Evolutionary conservation across 2,113 vertebrate species (phyloP).

Genomic region (Pangasianodon hypophthalmus): DNA sequence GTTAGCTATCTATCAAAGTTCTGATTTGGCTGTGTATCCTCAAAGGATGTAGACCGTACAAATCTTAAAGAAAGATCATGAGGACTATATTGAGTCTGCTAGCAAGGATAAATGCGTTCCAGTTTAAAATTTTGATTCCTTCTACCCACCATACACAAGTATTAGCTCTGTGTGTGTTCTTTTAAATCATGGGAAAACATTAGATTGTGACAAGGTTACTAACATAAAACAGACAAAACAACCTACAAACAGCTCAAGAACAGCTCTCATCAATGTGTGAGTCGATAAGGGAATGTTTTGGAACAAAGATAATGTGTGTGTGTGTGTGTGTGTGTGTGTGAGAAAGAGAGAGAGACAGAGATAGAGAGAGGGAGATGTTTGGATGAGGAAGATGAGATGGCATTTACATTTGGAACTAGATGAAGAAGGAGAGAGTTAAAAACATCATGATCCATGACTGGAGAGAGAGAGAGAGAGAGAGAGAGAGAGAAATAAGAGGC

Average conservation of each 20-base stretch:
- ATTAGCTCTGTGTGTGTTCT: neutral
- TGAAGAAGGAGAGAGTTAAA: constrained; percentile 30
- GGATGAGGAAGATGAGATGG: constrained; percentile 16
- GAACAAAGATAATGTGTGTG: neutral
- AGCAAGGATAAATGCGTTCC: neutral
- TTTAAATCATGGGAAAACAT: neutral
- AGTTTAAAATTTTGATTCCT: neutral
- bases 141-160: neutral
- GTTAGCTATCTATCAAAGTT: neutral
- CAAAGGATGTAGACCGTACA: neutral
- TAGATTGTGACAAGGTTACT: neutral
- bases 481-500: neutral
- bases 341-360: neutral
- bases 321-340: neutral
- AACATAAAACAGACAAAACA: neutral
- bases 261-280: neutral
- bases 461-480: neutral
- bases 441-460: neutral
- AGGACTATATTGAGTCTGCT: neutral
- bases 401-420: neutral
- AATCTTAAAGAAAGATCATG: neutral
- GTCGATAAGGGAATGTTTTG: neutral
- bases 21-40: neutral
- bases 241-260: neutral
- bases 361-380: neutral